These are phyloP conservation scores for Muraenolepis orangiensis DNA, from an alignment of 2,797 vertebrate species.

Conservation along the genomic window DNA sequence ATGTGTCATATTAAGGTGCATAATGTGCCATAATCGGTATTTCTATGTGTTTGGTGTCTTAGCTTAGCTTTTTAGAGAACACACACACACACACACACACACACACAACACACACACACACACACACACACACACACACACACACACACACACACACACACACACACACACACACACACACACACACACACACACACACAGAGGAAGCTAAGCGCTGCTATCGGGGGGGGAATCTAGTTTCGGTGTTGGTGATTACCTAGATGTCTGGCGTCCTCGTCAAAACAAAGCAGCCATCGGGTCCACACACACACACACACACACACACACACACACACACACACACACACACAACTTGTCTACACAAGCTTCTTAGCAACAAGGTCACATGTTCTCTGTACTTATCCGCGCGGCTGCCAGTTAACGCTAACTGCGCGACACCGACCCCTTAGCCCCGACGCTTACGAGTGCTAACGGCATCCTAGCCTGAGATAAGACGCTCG, in stretches of 20 bases:
- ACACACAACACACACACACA: too few relatives aligned
- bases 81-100: not conserved
- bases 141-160: not conserved
- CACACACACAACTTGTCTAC: slow-evolving; percentile 39
- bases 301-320: not conserved
- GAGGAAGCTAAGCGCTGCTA: not conserved
- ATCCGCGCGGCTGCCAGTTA: slow-evolving; percentile 24
- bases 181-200: not conserved
- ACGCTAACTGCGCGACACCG: slow-evolving; percentile 4
- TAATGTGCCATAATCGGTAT: not conserved
- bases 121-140: not conserved
- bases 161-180: not conserved
- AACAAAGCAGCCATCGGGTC: slow-evolving; percentile 37
- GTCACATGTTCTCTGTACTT: slow-evolving; percentile 55
- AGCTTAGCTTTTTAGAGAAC: not conserved
- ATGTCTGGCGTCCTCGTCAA: slow-evolving; percentile 42
- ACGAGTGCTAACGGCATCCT: not conserved
- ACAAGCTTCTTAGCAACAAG: slow-evolving; percentile 64
- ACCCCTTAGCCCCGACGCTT: not conserved
- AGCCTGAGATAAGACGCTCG: not conserved
- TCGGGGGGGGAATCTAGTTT: not conserved
- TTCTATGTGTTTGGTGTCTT: not conserved
- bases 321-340: not conserved
- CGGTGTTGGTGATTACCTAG: slow-evolving; percentile 34
- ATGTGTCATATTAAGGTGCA: not conserved